Base-by-base conservation (phyloP, 1,140 invertebrate species). In the Zaprionus africanus region DNA sequence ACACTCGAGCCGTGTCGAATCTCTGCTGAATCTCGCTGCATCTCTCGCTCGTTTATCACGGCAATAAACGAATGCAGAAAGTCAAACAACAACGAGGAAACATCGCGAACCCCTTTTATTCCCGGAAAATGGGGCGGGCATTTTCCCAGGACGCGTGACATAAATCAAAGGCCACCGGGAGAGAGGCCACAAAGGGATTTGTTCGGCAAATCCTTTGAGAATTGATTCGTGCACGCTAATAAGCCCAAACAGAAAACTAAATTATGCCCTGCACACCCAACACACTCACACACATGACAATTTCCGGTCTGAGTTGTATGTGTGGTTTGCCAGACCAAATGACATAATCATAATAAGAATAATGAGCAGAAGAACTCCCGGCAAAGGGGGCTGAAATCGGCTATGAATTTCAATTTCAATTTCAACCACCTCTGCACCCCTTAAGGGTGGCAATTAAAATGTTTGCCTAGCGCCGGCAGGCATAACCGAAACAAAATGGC, bases 171-270 rank as follows among this genome's bases (percentile, higher is more conserved):
- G 63, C 74, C 68, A 76, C 59, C 64, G 31, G 19, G 19, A 22
- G 17, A 34, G 26, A 26, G 22, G 22, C 51, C 51, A 41, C 43
- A 66, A 58, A 57, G 66, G 70, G 82, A 85, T 90, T 88, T 88
- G 81, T 88, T 82, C 64, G 57, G 76, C 83, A 91, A 91, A 91
- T 91, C 87, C 87, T 82, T 76, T 82, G 87, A 91, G 87, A 91
- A 91, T 91, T 91, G 87, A 91, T 91, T 91, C 76, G 87, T 91
- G 87, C 87, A 91, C 87, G 87, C 88, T 88, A 91, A 91, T 91
- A 91, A 91, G 76, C 69, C 68, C 74, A 58, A 87, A 74, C 66
- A 71, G 80, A 78, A 86, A 82, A 78, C 82, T 82, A 90, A 90
- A 88, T 88, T 88, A 88, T 90, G 69, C 75, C 28, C 31, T 34